Percentiles rank a stretch among this genome's conserved stretches.
These are phyloP conservation scores for Capreolus pygargus DNA, from an alignment of 2,113 vertebrate genomes.

Conservation along the genomic window DNA sequence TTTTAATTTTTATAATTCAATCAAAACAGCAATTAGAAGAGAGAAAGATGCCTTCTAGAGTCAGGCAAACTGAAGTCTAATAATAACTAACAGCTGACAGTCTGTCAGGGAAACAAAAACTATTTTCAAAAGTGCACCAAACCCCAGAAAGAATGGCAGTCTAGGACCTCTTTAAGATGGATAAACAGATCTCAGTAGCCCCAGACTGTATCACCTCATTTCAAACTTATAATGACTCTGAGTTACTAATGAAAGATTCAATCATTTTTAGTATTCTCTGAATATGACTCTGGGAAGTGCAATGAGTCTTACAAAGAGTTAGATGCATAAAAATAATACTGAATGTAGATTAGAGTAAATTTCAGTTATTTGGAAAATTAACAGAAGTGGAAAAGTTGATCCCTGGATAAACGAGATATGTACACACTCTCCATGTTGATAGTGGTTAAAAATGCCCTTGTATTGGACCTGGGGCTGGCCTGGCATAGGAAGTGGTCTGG, in stretches of 20 bases:
- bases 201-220: not conserved
- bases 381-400: not conserved
- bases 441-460: not conserved
- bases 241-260: constrained; percentile 16
- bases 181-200: not conserved
- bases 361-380: constrained; percentile 10
- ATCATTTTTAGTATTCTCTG: not conserved
- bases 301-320: not conserved
- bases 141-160: not conserved
- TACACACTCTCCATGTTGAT: not conserved
- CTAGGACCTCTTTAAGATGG: not conserved
- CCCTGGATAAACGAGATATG: not conserved
- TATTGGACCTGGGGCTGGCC: not conserved
- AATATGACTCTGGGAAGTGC: not conserved
- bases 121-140: not conserved
- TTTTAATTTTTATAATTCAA: constrained; percentile 42
- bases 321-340: not conserved
- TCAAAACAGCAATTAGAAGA: constrained; percentile 1
- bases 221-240: not conserved
- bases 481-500: not conserved
- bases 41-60: not conserved
- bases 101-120: not conserved
- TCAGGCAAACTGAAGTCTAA: not conserved
- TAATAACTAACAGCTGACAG: not conserved
- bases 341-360: constrained; percentile 2